These are phyloP conservation scores for Caenorhabditis brenneri DNA, from an alignment of 1,140 invertebrate genomes.

Conservation along the genomic window DNA sequence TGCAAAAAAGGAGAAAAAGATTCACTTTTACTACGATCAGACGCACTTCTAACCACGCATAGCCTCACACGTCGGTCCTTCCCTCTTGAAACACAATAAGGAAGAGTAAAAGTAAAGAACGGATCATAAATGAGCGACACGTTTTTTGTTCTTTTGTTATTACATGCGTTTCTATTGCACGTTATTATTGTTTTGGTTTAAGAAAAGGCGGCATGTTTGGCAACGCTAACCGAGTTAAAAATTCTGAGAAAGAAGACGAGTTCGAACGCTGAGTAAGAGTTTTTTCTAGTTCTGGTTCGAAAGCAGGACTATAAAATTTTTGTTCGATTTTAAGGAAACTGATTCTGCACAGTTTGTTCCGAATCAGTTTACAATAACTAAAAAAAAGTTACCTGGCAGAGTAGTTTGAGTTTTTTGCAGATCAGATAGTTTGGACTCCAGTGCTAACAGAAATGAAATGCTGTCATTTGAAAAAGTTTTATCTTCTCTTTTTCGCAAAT, in stretches of 20 bases:
- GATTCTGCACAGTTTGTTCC: background rate
- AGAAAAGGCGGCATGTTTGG: background rate
- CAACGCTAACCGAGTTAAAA: background rate
- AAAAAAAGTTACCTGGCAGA: background rate
- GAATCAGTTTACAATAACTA: background rate
- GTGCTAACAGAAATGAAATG: background rate
- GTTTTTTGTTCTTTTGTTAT: background rate
- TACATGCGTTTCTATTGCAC: background rate
- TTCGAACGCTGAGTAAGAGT: background rate
- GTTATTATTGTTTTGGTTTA: background rate
- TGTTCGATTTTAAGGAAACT: background rate
- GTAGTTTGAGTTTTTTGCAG: background rate
- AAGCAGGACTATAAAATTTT: background rate
- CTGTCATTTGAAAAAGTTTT: background rate
- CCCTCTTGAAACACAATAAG: conserved; percentile 33
- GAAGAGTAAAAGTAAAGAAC: background rate
- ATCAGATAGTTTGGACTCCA: background rate
- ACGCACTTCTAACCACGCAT: conserved; percentile 4
- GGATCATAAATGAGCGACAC: background rate
- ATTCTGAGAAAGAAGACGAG: background rate
- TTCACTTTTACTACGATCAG: background rate
- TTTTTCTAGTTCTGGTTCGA: background rate
- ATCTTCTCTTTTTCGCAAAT: background rate
- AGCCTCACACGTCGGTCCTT: background rate
- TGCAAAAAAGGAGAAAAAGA: conserved; percentile 21